Conservation (phyloP, 2,888 invertebrate genomes). For the Chloroclysta siterata region DNA sequence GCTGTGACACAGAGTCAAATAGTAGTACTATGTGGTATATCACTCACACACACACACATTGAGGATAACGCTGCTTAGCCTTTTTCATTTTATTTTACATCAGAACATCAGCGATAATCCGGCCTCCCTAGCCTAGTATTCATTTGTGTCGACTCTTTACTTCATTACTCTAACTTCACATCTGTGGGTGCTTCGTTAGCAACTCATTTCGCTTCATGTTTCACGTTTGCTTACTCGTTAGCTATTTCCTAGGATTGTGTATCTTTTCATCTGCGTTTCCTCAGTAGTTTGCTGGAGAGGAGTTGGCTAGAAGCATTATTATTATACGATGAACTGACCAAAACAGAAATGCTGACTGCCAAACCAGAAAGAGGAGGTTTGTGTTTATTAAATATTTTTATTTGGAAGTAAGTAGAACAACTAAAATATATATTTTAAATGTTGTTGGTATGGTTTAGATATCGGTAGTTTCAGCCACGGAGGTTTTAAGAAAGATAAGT, state of each 20-base stretch:
- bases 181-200: constrained; percentile 28
- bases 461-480: too few relatives aligned
- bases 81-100: neutral
- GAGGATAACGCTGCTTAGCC: too few relatives aligned
- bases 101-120: neutral
- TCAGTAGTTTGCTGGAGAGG: neutral
- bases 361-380: too few relatives aligned
- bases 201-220: constrained; percentile 28
- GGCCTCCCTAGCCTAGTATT: neutral
- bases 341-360: too few relatives aligned
- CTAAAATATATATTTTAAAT: too few relatives aligned
- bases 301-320: neutral
- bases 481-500: too few relatives aligned
- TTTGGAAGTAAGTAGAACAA: too few relatives aligned
- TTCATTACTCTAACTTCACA: constrained; percentile 27
- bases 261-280: constrained; percentile 13
- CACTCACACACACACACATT: too few relatives aligned
- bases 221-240: constrained; percentile 28
- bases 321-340: neutral
- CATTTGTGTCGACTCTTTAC: constrained; percentile 17
- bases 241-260: constrained; percentile 12
- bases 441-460: too few relatives aligned
- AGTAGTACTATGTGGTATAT: too few relatives aligned
- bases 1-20: too few relatives aligned
- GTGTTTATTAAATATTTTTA: too few relatives aligned